Evolutionary conservation across 1,140 invertebrate species (phyloP), one percentile per base, ranked within the genome.

Genomic region (Dendroctonus ponderosae): DNA sequence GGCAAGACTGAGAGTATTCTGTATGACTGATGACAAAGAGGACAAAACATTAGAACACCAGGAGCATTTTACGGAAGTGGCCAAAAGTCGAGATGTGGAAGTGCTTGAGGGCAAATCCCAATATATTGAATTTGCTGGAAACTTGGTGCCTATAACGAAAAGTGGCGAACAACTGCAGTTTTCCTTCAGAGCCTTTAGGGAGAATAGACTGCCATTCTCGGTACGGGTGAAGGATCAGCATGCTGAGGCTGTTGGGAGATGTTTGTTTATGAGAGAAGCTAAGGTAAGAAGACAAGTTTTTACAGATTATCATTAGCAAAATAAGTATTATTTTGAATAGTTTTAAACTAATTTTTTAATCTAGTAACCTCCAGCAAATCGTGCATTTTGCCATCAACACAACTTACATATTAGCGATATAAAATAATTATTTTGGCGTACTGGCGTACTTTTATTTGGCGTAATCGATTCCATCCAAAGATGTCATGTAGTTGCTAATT

Each of bases 21-120:
- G 97, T 77, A 99, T 99, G 89, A 99, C 98, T 7, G 98, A 99
- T 80, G 97, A 99, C 76, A 95, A 94, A 73, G 97, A 99, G 77
- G 97, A 99, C 70, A 98, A 99, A 78, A 98, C 97, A 0, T 81
- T 99, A 44, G 98, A 99, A 80, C 90, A 91, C 68, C 96, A 99
- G 80, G 97, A 99, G 80, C 88, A 97, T 74, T 99, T 98, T 79
- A 88, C 90, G 0, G 96, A 99, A 83, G 94, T 99, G 42, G 97
- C 98, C 9, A 97, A 98, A 77, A 98, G 95, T 79, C 84, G 95
- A 61, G 97, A 99, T 80, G 96, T 99, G 11, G 96, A 99, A 86
- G 95, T 97, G 3, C 84, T 99, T 8, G 95, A 98, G 82, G 93
- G 93, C 12, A 96, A 97, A 82, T 87, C 92, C 46, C 91, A 98